Conservation (phyloP, 2,113 vertebrate species). For the Cyphomyrus discorhynchus region DNA sequence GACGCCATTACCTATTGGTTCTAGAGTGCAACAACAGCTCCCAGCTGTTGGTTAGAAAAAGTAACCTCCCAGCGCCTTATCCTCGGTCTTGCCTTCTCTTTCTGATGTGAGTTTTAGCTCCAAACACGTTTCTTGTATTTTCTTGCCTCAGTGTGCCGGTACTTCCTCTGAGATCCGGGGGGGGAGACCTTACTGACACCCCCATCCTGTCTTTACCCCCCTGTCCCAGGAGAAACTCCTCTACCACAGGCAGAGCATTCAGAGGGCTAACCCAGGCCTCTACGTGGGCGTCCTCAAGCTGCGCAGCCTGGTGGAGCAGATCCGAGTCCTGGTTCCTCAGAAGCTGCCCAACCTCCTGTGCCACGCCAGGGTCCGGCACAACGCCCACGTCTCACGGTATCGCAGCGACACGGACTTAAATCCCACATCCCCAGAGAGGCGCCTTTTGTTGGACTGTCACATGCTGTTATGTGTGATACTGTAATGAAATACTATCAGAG, state of each 20-base stretch:
- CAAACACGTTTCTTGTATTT: not conserved
- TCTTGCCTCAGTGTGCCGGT: not conserved
- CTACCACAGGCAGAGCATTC: constrained; percentile 57
- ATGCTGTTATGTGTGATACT: not conserved
- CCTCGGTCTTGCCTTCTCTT: not conserved
- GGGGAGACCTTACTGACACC: no score
- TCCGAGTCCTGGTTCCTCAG: constrained; percentile 61
- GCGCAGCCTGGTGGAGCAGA: constrained; percentile 65
- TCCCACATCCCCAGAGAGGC: not conserved
- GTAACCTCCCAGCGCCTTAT: not conserved
- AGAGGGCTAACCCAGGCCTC: constrained; percentile 54
- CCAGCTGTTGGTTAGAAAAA: not conserved
- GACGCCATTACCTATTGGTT: not conserved
- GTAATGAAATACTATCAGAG: not conserved
- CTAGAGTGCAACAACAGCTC: not conserved
- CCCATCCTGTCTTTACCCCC: not conserved
- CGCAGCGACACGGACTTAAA: not conserved
- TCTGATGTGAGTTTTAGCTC: not conserved
- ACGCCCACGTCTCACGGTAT: constrained; percentile 60
- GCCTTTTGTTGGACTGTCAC: not conserved
- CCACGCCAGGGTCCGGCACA: constrained; percentile 57
- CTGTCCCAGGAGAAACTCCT: constrained; percentile 54
- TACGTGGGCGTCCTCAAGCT: constrained; percentile 66
- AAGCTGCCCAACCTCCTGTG: constrained; percentile 61
- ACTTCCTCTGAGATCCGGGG: not conserved